phyloP scores from a whole-genome alignment of 2,888 invertebrate species.

The Myopa tessellatipennis region DNA sequence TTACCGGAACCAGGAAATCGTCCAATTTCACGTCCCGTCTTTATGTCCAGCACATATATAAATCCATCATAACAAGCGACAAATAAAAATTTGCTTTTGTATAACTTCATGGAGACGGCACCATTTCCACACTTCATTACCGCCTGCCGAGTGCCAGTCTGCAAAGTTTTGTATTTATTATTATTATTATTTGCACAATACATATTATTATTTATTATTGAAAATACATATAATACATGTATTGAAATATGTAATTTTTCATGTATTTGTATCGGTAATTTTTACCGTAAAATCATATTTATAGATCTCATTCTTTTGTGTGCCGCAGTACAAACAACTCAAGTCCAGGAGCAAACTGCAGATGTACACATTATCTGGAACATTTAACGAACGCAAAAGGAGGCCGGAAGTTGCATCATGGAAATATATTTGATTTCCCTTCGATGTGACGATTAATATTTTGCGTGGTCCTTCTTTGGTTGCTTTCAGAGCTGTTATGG shows the following conservation, averaged over 20 bases:
- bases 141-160: constrained; percentile 76
- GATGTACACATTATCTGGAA: constrained; percentile 73
- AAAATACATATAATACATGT: not conserved
- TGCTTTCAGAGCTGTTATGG: constrained; percentile 77
- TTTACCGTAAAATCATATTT: constrained; percentile 80
- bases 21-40: constrained; percentile 70
- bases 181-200: not conserved
- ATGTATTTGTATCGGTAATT: not conserved
- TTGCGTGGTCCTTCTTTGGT: constrained; percentile 79
- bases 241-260: not conserved
- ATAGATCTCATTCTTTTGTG: constrained; percentile 77
- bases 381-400: constrained; percentile 74
- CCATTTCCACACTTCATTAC: constrained; percentile 76
- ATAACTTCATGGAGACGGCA: constrained; percentile 77
- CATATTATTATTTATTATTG: not conserved
- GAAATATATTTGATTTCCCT: constrained; percentile 77
- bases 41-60: constrained; percentile 76
- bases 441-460: constrained; percentile 74
- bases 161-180: constrained; percentile 47
- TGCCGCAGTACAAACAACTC: constrained; percentile 81
- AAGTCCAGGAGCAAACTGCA: constrained; percentile 78
- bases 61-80: constrained; percentile 84
- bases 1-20: constrained; percentile 78
- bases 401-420: constrained; percentile 80
- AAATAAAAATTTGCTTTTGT: constrained; percentile 73